Percentiles rank a stretch among this genome's conserved stretches.
phyloP scores from a whole-genome alignment of 2,797 vertebrate species.

The Myripristis murdjan region DNA sequence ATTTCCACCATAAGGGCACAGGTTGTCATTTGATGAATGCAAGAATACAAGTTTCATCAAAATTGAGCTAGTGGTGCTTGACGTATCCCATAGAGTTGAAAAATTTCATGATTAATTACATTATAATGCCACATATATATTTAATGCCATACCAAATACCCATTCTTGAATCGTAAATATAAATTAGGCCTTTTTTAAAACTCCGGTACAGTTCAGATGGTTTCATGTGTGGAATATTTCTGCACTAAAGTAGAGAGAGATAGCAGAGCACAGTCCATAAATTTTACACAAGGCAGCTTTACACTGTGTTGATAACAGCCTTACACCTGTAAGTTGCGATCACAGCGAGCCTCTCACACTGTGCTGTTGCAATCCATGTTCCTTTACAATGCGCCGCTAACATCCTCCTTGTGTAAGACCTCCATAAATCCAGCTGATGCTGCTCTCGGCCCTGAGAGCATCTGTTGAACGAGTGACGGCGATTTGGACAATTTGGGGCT shows the following conservation, averaged over 20 bases:
- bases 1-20: no score
- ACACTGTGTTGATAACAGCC: no score
- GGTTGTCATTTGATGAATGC: no score
- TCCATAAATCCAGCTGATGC: conserved; percentile 13
- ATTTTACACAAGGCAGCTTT: background rate
- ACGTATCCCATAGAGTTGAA: no score
- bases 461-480: conserved; percentile 16
- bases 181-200: background rate
- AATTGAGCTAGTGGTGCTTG: no score
- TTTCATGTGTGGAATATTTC: background rate
- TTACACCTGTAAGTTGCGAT: no score
- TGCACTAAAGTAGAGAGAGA: background rate
- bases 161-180: background rate
- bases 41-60: no score
- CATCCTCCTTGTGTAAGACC: conserved; percentile 11
- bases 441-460: conserved; percentile 23
- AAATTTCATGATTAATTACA: no score
- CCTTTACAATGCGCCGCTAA: conserved; percentile 3
- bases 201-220: background rate
- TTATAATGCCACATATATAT: no score
- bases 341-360: no score
- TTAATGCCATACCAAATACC: background rate
- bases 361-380: background rate
- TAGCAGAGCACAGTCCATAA: background rate
- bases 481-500: conserved; percentile 59